Evolutionary conservation across 2,797 vertebrate genomes (phyloP), one percentile per base, ranked within the genome.

Genomic region (Capromys pilorides): DNA sequence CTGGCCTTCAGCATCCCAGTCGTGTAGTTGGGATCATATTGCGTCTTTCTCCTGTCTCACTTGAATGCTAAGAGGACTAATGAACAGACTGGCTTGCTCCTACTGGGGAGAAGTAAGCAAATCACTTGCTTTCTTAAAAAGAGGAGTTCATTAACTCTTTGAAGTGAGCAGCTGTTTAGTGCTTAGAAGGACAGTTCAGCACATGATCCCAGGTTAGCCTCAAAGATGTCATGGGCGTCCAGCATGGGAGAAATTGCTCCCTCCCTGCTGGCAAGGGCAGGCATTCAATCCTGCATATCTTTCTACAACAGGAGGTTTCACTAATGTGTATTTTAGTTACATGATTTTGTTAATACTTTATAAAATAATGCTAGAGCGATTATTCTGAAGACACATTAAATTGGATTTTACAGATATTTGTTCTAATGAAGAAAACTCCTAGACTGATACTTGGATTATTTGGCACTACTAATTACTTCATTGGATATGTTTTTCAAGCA

Each of bases 91-190:
- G 67, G 5, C 51, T 89, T 95, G 75, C 83, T 57, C 12, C 13
- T 51, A 51, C 28, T 39, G 2, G 36, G 54, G 28, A 94, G 83
- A 93, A 91, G 62, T 57, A 90, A 79, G 36, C 69, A 93, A 93
- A 92, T 95, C 80, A 80, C 45, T 90, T 59, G 4, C 69, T 67
- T 64, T 64, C 8, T 67, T 67, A 18, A 86, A 86, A 16, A 5
- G 90, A 86, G 66, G n/a, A 62, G 86, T 89, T 93, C 62, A 85
- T 82, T 91, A 93, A 95, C 80, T 94, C 62, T 92, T 96, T 75
- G 93, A 94, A 93, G 57, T 39, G 82, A 85, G 78, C 90, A 69
- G 81, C 81, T 90, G 61, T 92, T 92, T 86, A 94, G 86, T 75
- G 33, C 54, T 93, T 93, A 54, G 57, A 92, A 92, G 93, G 73